Evolutionary conservation across 92 coral and sea anemone species (phyloP).

Genomic region (Zoanthus gigantus): DNA sequence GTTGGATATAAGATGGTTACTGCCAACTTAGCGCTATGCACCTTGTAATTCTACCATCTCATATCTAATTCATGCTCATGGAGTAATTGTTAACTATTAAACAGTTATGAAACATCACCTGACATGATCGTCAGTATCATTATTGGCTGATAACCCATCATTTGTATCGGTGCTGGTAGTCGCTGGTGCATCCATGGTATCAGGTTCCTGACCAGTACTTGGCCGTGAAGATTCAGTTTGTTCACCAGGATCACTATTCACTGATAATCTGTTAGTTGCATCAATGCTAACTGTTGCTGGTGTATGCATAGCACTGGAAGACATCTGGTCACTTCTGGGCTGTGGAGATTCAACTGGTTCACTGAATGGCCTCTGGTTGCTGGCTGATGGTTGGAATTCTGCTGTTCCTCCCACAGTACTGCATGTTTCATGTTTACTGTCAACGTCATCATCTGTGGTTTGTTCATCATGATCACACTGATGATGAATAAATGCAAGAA

Average conservation of each 20-base stretch:
- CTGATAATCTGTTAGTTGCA: conserved; percentile 23
- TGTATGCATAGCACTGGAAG: conserved; percentile 41
- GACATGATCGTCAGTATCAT: conserved; percentile 33
- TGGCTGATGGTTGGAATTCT: conserved; percentile 36
- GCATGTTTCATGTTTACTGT: conserved; percentile 25
- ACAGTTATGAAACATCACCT: conserved; percentile 31
- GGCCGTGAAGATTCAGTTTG: conserved; percentile 34
- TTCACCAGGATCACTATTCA: conserved; percentile 44
- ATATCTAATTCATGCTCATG: conserved; percentile 30
- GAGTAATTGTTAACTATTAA: conserved; percentile 32
- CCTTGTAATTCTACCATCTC: conserved; percentile 35
- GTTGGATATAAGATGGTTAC: conserved; percentile 34
- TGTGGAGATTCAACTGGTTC: conserved; percentile 31
- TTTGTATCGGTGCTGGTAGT: conserved; percentile 29
- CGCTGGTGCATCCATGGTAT: conserved; percentile 29
- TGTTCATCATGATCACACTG: conserved; percentile 37
- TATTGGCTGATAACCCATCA: conserved; percentile 34
- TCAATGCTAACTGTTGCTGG: conserved; percentile 45
- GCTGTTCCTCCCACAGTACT: conserved; percentile 40
- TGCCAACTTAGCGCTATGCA: conserved; percentile 27
- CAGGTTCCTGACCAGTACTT: conserved; percentile 34
- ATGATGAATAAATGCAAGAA: conserved; percentile 25
- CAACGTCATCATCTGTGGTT: conserved; percentile 32
- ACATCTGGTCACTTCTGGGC: conserved; percentile 36
- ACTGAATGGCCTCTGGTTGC: conserved; percentile 41